Evolutionary conservation across 2,888 invertebrate species (phyloP).

Genomic region (Aphodius granarius): DNA sequence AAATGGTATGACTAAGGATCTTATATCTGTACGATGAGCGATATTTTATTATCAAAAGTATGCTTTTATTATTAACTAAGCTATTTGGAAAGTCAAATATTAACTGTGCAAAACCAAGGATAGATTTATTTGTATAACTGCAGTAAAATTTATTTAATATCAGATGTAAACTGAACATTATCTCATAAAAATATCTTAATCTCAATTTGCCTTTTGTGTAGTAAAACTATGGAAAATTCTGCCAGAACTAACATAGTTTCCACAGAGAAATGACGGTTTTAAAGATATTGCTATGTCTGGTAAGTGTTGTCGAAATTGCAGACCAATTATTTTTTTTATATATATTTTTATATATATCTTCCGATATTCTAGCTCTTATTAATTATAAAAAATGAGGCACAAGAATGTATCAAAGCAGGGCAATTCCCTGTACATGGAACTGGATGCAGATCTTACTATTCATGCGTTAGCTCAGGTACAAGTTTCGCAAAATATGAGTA

Average conservation of each 20-base stretch:
- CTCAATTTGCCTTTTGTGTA: neutral
- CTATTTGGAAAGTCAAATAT: neutral
- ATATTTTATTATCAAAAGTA: neutral
- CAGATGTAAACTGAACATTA: slow-evolving; percentile 3
- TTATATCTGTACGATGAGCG: neutral
- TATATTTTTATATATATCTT: neutral
- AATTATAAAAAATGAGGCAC: slow-evolving; percentile 14
- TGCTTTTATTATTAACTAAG: neutral
- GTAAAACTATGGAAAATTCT: neutral
- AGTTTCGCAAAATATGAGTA: neutral
- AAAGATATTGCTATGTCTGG: slow-evolving; percentile 18
- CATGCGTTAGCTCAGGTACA: neutral
- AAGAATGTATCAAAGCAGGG: slow-evolving; percentile 11
- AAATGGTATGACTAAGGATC: neutral
- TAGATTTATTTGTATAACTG: too few relatives aligned
- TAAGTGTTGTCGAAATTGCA: neutral
- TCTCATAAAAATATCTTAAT: neutral
- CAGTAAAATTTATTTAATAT: too few relatives aligned
- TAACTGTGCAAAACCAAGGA: neutral
- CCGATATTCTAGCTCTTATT: slow-evolving; percentile 17
- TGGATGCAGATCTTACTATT: neutral
- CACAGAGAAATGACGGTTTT: slow-evolving; percentile 8
- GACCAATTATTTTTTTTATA: neutral
- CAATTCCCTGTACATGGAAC: slow-evolving; percentile 20
- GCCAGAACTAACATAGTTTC: neutral